These are phyloP conservation scores for Archips xylosteana DNA, from an alignment of 2,888 invertebrate species.

Conservation along the genomic window DNA sequence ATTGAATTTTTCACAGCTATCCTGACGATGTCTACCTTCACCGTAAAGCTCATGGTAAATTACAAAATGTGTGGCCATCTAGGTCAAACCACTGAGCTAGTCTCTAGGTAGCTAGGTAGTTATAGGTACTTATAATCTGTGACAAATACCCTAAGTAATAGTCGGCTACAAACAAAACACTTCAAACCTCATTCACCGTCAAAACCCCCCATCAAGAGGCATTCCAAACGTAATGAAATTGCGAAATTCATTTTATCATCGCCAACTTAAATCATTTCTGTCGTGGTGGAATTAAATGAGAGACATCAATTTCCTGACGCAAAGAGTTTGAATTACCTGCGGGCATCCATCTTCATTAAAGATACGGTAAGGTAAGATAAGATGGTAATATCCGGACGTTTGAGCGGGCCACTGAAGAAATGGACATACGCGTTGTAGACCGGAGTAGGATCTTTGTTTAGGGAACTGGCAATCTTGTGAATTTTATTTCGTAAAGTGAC, in stretches of 20 bases:
- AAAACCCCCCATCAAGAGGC: not conserved
- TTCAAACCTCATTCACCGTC: not conserved
- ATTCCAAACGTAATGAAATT: constrained; percentile 8
- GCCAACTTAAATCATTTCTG: constrained; percentile 9
- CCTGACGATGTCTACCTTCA: too few species aligned
- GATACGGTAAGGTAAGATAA: constrained; percentile 27
- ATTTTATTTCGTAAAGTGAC: too few species aligned
- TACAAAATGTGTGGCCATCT: too few species aligned
- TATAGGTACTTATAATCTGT: too few species aligned
- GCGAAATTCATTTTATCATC: constrained; percentile 21
- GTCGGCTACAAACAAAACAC: constrained; percentile 1
- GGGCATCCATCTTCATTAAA: constrained; percentile 35
- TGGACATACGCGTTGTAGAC: constrained; percentile 9
- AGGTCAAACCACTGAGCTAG: too few species aligned
- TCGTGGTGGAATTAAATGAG: constrained; percentile 26
- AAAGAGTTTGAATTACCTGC: constrained; percentile 36
- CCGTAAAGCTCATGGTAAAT: too few species aligned
- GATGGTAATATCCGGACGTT: constrained; percentile 38
- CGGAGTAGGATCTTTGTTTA: not conserved
- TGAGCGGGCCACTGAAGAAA: not conserved
- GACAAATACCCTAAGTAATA: too few species aligned
- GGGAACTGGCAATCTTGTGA: not conserved
- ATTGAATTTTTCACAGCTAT: too few species aligned
- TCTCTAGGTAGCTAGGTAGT: too few species aligned
- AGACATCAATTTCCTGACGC: constrained; percentile 39